A percentile compares a stretch with the other conserved stretches of the same genome.
These are phyloP conservation scores for Lamellibrachia luymesi DNA, from an alignment of 1,140 invertebrate species.

Conservation along the genomic window DNA sequence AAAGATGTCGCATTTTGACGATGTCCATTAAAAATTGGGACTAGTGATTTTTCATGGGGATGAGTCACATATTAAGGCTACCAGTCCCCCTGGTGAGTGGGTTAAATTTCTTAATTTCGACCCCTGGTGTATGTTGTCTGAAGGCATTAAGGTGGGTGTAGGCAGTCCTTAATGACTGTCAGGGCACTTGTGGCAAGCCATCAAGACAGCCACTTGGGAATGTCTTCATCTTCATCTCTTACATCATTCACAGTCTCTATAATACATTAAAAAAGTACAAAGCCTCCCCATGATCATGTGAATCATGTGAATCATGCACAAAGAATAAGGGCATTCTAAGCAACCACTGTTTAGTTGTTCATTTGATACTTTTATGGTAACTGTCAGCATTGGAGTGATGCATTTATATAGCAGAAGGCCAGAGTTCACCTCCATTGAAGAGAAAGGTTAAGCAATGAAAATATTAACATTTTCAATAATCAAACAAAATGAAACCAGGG, in stretches of 20 bases:
- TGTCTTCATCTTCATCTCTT: neutral
- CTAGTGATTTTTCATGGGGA: too few species aligned
- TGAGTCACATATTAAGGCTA: too few species aligned
- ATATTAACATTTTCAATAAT: neutral
- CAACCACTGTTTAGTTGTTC: neutral
- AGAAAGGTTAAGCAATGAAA: neutral
- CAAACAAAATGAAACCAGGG: neutral
- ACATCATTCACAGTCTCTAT: neutral
- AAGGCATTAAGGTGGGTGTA: neutral
- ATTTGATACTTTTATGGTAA: neutral
- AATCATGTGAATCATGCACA: too few species aligned
- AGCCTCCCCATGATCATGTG: neutral
- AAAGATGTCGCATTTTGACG: too few species aligned
- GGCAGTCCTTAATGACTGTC: neutral
- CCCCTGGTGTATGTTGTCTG: too few species aligned
- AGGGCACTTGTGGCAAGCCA: neutral
- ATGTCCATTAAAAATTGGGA: too few species aligned
- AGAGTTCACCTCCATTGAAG: too few species aligned
- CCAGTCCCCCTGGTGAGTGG: too few species aligned
- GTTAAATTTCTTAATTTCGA: too few species aligned
- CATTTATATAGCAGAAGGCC: neutral
- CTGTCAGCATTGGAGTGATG: neutral
- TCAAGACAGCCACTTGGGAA: neutral
- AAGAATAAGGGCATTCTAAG: neutral
- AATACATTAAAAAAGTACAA: neutral